Evolutionary conservation across 37 sponge, comb jelly and placozoan genomes (phyloP).

Genomic region (Beroe ovata): DNA sequence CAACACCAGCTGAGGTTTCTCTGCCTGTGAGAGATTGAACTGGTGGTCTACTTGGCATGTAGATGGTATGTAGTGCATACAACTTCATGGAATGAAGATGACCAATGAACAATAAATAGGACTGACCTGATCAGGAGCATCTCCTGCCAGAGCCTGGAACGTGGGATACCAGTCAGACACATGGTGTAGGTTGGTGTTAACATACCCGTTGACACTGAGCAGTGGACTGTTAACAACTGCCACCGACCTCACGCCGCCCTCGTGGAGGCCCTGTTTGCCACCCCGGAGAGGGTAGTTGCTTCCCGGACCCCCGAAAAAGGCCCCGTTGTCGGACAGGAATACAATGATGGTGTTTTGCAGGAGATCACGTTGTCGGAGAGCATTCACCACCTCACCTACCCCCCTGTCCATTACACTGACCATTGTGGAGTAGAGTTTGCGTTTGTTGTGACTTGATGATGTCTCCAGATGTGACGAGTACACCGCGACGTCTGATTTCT

Average conservation of each 20-base stretch:
- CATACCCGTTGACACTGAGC: background rate
- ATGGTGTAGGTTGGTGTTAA: constrained; percentile 35
- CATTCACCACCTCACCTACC: background rate
- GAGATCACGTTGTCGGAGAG: background rate
- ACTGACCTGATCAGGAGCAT: background rate
- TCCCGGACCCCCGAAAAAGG: background rate
- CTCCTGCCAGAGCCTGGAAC: constrained; percentile 3
- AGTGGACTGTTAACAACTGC: constrained; percentile 39
- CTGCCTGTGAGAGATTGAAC: background rate
- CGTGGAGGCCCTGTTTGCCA: constrained; percentile 1
- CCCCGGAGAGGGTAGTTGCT: constrained; percentile 58
- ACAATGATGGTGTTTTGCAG: constrained; percentile 5
- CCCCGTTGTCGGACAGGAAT: constrained; percentile 23
- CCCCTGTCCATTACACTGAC: background rate
- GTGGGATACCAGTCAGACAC: constrained; percentile 55
- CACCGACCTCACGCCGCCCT: constrained; percentile 35
- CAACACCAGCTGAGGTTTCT: background rate
- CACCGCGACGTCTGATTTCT: background rate
- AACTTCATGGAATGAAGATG: no score
- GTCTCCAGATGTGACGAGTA: background rate
- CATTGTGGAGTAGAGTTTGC: background rate
- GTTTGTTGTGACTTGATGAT: background rate
- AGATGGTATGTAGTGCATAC: no score
- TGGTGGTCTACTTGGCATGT: no score
- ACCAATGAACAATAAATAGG: no score